These are phyloP conservation scores for Shinisaurus crocodilurus DNA, from an alignment of 2,113 vertebrate species.

Conservation along the genomic window DNA sequence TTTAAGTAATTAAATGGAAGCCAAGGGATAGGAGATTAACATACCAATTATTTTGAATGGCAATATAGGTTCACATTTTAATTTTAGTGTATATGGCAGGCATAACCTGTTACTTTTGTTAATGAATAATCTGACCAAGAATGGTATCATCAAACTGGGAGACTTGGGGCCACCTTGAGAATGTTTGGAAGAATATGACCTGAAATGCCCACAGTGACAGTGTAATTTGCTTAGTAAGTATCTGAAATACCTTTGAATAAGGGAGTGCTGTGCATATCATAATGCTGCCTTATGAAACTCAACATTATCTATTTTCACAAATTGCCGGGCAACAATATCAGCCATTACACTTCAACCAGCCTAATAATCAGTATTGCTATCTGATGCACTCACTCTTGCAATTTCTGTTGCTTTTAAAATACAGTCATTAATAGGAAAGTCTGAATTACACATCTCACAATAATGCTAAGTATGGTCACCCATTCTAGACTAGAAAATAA, in stretches of 20 bases:
- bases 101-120: not conserved
- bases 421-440: not conserved
- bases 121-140: not conserved
- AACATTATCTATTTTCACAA: not conserved
- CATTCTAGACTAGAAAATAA: not conserved
- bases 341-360: not conserved
- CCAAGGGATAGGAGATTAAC: constrained; percentile 58
- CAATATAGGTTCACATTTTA: constrained; percentile 57
- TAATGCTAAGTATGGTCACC: not conserved
- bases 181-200: not conserved
- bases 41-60: constrained; percentile 59
- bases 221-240: not conserved
- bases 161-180: not conserved
- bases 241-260: not conserved
- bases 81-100: constrained; percentile 28
- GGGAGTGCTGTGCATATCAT: not conserved
- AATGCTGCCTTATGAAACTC: not conserved
- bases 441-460: not conserved
- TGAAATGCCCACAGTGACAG: not conserved
- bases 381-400: not conserved
- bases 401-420: constrained; percentile 15
- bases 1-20: constrained; percentile 60
- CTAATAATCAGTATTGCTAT: constrained; percentile 7
- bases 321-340: constrained; percentile 4
- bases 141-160: not conserved